phyloP scores from a whole-genome alignment of 2,113 vertebrate genomes.

The Ardeotis arabs region DNA sequence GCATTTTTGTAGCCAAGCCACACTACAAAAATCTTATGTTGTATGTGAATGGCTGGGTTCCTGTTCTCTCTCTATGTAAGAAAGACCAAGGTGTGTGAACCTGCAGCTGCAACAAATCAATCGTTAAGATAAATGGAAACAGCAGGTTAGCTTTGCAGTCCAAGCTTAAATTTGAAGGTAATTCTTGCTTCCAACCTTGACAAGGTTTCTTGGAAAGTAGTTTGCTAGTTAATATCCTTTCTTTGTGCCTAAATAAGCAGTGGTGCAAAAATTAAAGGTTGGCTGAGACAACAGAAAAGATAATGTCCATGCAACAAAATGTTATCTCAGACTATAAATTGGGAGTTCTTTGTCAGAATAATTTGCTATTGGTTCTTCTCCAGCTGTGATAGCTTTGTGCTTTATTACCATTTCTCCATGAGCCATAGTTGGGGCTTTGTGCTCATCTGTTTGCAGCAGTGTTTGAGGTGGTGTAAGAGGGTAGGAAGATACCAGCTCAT shows the following conservation, averaged over 20 bases:
- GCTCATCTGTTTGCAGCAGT: neutral
- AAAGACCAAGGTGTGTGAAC: neutral
- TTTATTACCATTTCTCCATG: neutral
- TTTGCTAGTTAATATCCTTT: neutral
- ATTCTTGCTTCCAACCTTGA: neutral
- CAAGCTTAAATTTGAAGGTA: neutral
- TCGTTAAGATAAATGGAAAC: neutral
- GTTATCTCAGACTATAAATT: neutral
- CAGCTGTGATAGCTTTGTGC: neutral
- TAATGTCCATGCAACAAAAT: neutral
- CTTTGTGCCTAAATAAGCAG: neutral
- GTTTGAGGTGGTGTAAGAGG: neutral
- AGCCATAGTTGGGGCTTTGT: neutral
- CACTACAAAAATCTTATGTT: neutral
- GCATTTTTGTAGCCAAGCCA: neutral
- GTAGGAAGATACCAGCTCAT: rapidly evolving
- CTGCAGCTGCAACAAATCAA: neutral
- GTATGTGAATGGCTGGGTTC: too few relatives aligned
- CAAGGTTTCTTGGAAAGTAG: neutral
- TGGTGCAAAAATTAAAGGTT: neutral
- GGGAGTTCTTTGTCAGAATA: neutral
- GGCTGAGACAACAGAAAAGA: neutral
- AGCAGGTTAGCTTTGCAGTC: neutral
- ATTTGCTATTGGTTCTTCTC: neutral
- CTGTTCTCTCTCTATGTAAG: neutral